Evolutionary conservation across 2,888 invertebrate genomes (phyloP).

Genomic region (Caenorhabditis sp.): DNA sequence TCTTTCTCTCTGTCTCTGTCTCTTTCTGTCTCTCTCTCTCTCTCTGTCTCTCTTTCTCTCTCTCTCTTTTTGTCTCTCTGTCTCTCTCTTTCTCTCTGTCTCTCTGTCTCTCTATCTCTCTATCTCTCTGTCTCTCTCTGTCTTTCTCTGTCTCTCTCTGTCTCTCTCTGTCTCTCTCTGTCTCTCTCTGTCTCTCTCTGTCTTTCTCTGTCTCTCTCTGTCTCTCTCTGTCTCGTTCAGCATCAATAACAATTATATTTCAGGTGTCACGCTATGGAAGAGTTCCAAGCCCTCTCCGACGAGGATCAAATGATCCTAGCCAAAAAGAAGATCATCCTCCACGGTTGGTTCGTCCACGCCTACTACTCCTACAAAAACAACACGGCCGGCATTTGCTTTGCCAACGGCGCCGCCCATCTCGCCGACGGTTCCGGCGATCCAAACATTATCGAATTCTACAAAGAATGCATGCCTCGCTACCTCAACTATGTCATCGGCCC

Average conservation of each 20-base stretch:
- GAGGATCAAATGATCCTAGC: slow-evolving; percentile 48
- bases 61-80: no score
- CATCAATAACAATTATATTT: slow-evolving; percentile 12
- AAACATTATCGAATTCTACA: slow-evolving; percentile 51
- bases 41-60: no score
- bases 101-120: no score
- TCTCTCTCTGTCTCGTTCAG: no score
- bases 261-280: slow-evolving; percentile 50
- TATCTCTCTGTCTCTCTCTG: no score
- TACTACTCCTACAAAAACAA: slow-evolving; percentile 46
- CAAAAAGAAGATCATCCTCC: slow-evolving; percentile 41
- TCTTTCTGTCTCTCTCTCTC: no score
- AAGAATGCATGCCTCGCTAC: slow-evolving; percentile 50
- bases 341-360: slow-evolving; percentile 52
- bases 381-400: slow-evolving; percentile 46
- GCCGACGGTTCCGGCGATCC: slow-evolving; percentile 33
- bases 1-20: no score
- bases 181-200: no score
- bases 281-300: slow-evolving; percentile 32
- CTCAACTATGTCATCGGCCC: slow-evolving; percentile 50
- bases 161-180: no score
- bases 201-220: no score
- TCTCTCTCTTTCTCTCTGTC: no score
- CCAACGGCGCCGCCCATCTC: slow-evolving; percentile 55
- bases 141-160: no score